Conservation (phyloP, 2,113 vertebrate genomes). For the Microtus pennsylvanicus region DNA sequence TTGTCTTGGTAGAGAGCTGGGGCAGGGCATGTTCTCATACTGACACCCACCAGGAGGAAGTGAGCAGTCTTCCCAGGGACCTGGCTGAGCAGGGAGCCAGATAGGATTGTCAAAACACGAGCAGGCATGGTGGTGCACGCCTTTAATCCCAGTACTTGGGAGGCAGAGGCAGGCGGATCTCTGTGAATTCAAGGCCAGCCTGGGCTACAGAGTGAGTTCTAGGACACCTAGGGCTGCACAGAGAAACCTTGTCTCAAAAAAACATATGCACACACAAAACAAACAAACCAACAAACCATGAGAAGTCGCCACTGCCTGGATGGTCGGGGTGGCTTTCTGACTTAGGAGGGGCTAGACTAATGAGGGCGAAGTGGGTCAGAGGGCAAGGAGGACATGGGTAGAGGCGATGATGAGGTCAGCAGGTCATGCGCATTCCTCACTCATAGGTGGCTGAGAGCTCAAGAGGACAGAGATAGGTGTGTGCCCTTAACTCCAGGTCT, state of each 20-base stretch:
- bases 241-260: background rate
- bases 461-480: background rate
- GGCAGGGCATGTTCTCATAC: background rate
- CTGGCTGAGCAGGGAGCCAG: background rate
- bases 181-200: background rate
- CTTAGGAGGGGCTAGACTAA: background rate
- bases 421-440: accelerated
- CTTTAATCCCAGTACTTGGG: background rate
- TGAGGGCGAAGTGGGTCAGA: background rate
- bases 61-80: background rate
- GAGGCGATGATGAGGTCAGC: background rate
- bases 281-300: background rate
- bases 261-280: background rate
- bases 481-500: background rate
- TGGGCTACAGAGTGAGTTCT: background rate
- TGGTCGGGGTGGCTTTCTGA: background rate
- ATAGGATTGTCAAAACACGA: background rate
- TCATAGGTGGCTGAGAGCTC: background rate
- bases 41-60: background rate
- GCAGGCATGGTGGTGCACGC: accelerated
- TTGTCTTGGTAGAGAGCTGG: background rate
- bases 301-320: background rate
- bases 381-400: accelerated
- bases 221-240: background rate
- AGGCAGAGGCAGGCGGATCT: background rate